A percentile compares a stretch with the other conserved stretches of the same genome.
These are phyloP conservation scores for Hirtodrosophila duncani DNA, from an alignment of 2,888 invertebrate genomes.

Conservation along the genomic window DNA sequence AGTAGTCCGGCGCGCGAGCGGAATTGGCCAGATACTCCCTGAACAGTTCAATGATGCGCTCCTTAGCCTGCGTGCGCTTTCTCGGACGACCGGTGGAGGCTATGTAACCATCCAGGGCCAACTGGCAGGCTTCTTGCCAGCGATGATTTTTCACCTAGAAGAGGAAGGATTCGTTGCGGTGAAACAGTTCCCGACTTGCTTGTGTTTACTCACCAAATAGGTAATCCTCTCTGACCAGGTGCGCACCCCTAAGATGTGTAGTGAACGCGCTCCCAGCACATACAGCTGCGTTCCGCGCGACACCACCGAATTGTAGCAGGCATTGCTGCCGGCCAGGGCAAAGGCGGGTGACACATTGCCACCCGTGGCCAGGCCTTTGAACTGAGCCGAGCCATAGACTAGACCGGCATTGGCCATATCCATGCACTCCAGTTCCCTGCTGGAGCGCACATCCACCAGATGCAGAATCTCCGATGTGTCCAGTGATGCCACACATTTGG, in stretches of 20 bases:
- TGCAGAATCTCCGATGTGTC: constrained; percentile 91
- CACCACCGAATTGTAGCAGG: constrained; percentile 86
- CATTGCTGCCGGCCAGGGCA: constrained; percentile 81
- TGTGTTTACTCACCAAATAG: constrained; percentile 79
- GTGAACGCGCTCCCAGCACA: constrained; percentile 83
- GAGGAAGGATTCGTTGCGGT: neutral
- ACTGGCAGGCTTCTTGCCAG: constrained; percentile 81
- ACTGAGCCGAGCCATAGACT: constrained; percentile 91
- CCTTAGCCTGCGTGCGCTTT: constrained; percentile 77
- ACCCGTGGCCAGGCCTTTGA: constrained; percentile 95
- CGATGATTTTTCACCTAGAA: constrained; percentile 79
- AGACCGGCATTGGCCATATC: constrained; percentile 89
- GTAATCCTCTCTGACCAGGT: constrained; percentile 84
- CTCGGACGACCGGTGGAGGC: constrained; percentile 76
- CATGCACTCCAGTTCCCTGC: constrained; percentile 90
- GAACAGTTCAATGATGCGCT: constrained; percentile 78
- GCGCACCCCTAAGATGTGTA: constrained; percentile 82
- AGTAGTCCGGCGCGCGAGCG: constrained; percentile 76
- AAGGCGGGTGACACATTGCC: constrained; percentile 89
- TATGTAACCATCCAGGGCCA: constrained; percentile 79
- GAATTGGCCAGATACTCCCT: constrained; percentile 78
- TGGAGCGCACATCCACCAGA: constrained; percentile 91
- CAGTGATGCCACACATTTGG: constrained; percentile 89
- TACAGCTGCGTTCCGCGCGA: constrained; percentile 84
- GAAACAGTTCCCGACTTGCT: neutral